phyloP scores from a whole-genome alignment of 2,113 vertebrate genomes.

The Equus przewalskii region DNA sequence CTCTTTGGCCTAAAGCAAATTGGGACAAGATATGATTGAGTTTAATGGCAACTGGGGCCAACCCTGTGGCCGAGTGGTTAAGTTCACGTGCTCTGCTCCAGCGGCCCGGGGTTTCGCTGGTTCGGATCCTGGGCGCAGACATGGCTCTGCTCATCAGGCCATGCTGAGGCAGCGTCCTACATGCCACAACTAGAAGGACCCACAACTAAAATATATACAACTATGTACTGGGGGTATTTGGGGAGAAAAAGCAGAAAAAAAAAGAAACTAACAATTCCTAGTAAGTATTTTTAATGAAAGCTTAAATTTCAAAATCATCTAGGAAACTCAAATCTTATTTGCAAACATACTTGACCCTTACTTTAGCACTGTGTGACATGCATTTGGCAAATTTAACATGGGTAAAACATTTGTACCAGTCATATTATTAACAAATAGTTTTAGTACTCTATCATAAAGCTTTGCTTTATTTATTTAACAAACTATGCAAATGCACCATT shows the following conservation, averaged over 20 bases:
- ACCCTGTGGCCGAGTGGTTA: too few species aligned
- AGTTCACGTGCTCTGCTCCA: too few species aligned
- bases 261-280: too few species aligned
- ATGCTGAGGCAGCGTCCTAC: too few species aligned
- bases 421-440: neutral
- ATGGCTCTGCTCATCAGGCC: too few species aligned
- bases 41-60: neutral
- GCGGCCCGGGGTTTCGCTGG: too few species aligned
- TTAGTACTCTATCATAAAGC: neutral
- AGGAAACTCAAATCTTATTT: conserved; percentile 19
- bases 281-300: conserved; percentile 39
- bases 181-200: too few species aligned
- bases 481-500: neutral
- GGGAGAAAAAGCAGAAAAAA: too few species aligned
- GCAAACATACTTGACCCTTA: neutral
- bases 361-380: neutral
- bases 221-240: too few species aligned
- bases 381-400: neutral
- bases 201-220: too few species aligned
- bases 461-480: neutral
- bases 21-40: neutral
- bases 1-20: neutral
- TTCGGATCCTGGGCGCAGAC: too few species aligned
- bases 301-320: conserved; percentile 2
- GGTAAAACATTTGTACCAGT: neutral